Evolutionary conservation across 2,797 vertebrate species (phyloP), one percentile per base, ranked within the genome.

Genomic region (Remorina albescens): DNA sequence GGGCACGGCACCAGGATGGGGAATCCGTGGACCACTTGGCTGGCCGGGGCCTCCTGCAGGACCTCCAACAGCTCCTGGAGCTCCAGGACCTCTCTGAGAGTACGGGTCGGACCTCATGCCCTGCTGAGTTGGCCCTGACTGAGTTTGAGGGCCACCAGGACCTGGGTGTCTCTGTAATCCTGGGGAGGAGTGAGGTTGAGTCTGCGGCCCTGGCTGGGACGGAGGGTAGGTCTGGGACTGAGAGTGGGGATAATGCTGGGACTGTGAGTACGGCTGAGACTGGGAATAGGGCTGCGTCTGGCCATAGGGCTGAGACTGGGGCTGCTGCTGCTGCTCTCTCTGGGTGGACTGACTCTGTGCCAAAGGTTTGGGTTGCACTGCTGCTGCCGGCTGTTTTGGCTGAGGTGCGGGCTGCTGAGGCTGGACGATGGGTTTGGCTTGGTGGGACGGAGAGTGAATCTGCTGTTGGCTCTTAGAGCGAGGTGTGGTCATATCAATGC

Each of bases 401-500:
- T 92, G 91, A 63, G 85, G 62, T 26, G 84, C 32, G 8, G 87
- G 78, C 80, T 89, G 90, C 86, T 90, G 89, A 70, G 92, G 91
- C 78, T 92, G 93, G 71, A 83, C 93, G 58, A 93, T 93, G 68
- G 95, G 95, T 89, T 97, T 98, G 93, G 96, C 95, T 36, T 97
- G 97, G 89, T 97, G 96, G 32, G 93, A 95, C 2, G 97, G 96
- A 51, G 97, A 97, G 83, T 97, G 95, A 78, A 99, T 96, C 91
- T 98, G 97, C 90, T 98, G 97, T 92, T 98, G 97, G 93, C 98
- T 98, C 91, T 98, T 99, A 80, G 98, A 98, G 71, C 96, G 95
- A 76, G 97, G 96, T 0, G 97, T 98, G 82, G 96, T 99, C 97
- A 99, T 99, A 92, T 99, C 97, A 95, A 99, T 99, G 80, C 98